Evolutionary conservation across 2,797 vertebrate species (phyloP).

Genomic region (Dicrostonyx torquatus): DNA sequence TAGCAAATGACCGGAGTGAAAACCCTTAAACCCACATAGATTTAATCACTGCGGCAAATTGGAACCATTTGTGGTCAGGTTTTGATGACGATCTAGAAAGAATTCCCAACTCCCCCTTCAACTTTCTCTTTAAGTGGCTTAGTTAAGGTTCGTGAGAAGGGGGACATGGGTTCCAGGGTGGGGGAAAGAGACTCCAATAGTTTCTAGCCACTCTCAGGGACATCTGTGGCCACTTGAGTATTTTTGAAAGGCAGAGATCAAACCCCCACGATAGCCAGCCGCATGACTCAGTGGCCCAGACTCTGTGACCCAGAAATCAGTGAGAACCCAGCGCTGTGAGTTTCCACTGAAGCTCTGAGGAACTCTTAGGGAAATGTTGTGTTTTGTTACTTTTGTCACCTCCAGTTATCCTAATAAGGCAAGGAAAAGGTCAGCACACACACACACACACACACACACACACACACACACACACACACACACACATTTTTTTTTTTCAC

Average conservation of each 20-base stretch:
- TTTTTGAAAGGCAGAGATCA: background rate
- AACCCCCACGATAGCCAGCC: background rate
- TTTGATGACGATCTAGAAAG: constrained; percentile 89
- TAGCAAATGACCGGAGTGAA: constrained; percentile 93
- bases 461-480: background rate
- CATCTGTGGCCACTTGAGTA: background rate
- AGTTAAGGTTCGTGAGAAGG: constrained; percentile 82
- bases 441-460: background rate
- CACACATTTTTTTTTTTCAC: background rate
- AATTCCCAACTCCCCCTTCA: constrained; percentile 77
- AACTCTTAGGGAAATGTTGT: constrained; percentile 50
- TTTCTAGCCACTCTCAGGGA: background rate
- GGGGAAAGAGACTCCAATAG: background rate
- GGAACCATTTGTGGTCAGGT: constrained; percentile 93
- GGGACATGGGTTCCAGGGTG: constrained; percentile 63
- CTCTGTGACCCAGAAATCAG: background rate
- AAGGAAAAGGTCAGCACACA: constrained; percentile 24
- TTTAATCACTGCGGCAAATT: constrained; percentile 97
- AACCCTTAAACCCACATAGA: constrained; percentile 91
- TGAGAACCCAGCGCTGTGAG: background rate
- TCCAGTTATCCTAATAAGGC: constrained; percentile 60
- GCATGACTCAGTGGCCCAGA: background rate
- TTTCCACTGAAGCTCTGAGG: constrained; percentile 1
- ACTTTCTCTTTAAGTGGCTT: constrained; percentile 83
- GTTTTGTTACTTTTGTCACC: constrained; percentile 58